phyloP scores from a whole-genome alignment of 2,888 invertebrate species.

The Lymantria dispar region DNA sequence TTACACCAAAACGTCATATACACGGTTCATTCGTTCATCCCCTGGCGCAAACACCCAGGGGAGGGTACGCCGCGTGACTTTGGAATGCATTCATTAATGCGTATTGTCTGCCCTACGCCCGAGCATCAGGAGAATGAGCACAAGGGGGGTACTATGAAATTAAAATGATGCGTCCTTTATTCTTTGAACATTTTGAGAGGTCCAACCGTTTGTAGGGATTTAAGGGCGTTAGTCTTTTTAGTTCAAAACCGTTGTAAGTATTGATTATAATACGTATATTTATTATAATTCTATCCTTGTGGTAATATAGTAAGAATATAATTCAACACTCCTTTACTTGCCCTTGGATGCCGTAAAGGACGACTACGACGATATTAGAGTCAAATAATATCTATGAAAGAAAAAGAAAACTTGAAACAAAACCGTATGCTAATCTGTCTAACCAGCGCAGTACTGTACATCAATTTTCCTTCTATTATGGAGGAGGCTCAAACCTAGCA shows the following conservation, averaged over 20 bases:
- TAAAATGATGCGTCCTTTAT: slow-evolving; percentile 13
- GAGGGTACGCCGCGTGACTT: slow-evolving; percentile 36
- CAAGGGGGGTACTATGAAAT: slow-evolving; percentile 11
- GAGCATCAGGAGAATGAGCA: slow-evolving; percentile 20
- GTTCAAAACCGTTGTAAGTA: not conserved
- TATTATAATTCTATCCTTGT: no score
- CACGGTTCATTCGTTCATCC: slow-evolving; percentile 9
- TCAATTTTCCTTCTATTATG: no score
- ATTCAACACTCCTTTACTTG: no score
- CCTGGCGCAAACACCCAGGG: slow-evolving; percentile 24
- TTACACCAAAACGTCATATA: slow-evolving; percentile 1
- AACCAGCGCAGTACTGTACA: no score
- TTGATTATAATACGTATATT: no score
- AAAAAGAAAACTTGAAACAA: no score
- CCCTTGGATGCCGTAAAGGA: no score
- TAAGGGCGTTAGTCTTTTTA: not conserved
- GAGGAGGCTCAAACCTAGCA: no score
- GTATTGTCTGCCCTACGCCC: slow-evolving; percentile 40
- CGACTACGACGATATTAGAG: no score
- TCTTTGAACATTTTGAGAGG: slow-evolving; percentile 4
- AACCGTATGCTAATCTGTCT: no score
- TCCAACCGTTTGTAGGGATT: not conserved
- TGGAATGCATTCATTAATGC: slow-evolving; percentile 60
- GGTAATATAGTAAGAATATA: no score
- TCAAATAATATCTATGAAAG: no score